Evolutionary conservation across 2,797 vertebrate genomes (phyloP), one percentile per base, ranked within the genome.

Genomic region (Sebastes matsubarae): DNA sequence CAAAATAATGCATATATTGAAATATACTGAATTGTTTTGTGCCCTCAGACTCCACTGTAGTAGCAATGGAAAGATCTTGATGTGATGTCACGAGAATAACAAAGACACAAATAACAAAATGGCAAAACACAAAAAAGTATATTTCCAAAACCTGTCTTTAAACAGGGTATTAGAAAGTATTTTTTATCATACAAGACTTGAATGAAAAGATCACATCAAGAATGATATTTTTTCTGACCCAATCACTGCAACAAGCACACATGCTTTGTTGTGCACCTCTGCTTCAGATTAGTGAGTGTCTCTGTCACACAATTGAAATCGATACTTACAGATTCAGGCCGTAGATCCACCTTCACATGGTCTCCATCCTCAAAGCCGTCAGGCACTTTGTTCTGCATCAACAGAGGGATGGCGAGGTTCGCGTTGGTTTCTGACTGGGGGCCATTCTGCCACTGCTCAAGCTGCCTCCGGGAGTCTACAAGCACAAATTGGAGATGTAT

Each of bases 381-480:
- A 0, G 96, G 96, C 2, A 91, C 94, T 81, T 95, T 93, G 90
- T 97, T 97, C 84, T 96, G 96, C 96, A 96, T 96, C 68, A 97
- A 85, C 82, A 97, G 85, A 1, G 97, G 97, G 76, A 97, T 97
- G 77, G 81, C 58, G 36, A 96, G 66, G 79, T 95, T 86, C 12
- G 93, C 58, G 70, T 92, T 91, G 0, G 29, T 83, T 25, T 95
- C 93, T 9, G 80, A 3, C 72, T 94, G 87, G 3, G 92, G 13
- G 1, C 94, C 96, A 77, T 95, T 95, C 63, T 95, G 72, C 95
- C 94, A 96, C 83, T 84, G 50, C 12, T 97, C 96, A 29, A 95
- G 95, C 73, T 94, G 92, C 86, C 92, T 94, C 77, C 94, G 90
- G 3, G 97, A 97, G 73, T 97, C 97, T 97, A 59, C 5, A 16